phyloP scores from a whole-genome alignment of 2,113 vertebrate genomes.

The Fulica atra region DNA sequence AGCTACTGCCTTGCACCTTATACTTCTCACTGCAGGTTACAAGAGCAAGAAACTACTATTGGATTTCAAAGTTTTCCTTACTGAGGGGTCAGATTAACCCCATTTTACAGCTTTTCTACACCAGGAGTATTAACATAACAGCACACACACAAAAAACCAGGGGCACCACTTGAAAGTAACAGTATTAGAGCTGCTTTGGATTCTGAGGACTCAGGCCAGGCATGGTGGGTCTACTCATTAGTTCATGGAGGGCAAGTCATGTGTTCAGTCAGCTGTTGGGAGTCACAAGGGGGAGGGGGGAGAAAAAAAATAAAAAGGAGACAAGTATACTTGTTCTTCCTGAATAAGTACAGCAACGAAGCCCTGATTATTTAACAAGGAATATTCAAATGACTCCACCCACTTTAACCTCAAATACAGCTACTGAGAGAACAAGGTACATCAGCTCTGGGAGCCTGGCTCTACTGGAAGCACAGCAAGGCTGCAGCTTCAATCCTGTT shows the following conservation, averaged over 20 bases:
- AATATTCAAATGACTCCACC: conserved; percentile 52
- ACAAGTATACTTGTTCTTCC: conserved; percentile 70
- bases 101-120: background rate
- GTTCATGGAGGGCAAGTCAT: conserved; percentile 68
- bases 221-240: conserved; percentile 58
- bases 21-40: background rate
- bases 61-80: background rate
- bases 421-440: background rate
- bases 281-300: conserved; percentile 71
- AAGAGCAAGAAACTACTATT: background rate
- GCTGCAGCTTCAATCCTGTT: background rate
- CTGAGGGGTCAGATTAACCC: background rate
- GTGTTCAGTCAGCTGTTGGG: conserved; percentile 74
- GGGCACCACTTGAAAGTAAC: background rate
- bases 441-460: background rate
- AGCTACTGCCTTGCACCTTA: background rate
- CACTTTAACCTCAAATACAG: conserved; percentile 29
- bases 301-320: background rate
- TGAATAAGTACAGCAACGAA: conserved; percentile 5
- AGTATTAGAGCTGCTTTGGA: conserved; percentile 21
- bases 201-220: background rate
- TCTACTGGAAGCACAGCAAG: background rate
- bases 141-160: background rate
- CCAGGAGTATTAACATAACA: background rate
- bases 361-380: conserved; percentile 36